Percentiles rank a stretch among this genome's conserved stretches.
phyloP scores from a whole-genome alignment of 2,797 vertebrate species.

The Salarias fasciatus region DNA sequence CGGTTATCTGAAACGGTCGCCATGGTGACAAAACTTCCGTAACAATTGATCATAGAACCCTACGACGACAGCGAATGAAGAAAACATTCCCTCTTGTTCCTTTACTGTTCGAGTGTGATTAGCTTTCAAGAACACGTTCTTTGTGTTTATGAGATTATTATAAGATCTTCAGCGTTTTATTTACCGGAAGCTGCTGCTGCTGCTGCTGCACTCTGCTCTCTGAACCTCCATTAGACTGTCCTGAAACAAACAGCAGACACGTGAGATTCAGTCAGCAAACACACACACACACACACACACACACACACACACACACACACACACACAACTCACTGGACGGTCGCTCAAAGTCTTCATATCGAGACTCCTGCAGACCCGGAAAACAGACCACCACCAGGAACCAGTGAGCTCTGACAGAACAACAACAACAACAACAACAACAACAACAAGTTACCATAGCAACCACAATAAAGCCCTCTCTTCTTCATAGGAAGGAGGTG shows the following conservation, averaged over 20 bases:
- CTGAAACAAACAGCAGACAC: conserved; percentile 43
- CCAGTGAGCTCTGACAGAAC: conserved; percentile 90
- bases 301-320: no score
- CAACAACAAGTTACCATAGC: no score
- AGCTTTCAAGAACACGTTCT: no score
- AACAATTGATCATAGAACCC: no score
- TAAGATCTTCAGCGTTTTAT: not conserved
- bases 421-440: conserved; percentile 2
- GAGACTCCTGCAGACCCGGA: conserved; percentile 86
- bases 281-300: no score
- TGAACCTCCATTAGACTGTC: not conserved
- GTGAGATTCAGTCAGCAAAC: not conserved
- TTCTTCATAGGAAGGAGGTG: no score
- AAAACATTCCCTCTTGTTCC: no score
- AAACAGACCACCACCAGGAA: conserved; percentile 96
- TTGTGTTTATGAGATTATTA: not conserved
- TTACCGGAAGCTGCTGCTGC: conserved; percentile 54
- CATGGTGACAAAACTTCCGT: no score
- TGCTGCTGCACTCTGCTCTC: conserved; percentile 9
- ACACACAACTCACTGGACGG: conserved; percentile 43
- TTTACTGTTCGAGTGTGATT: no score
- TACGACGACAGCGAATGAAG: no score
- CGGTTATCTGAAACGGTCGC: not conserved
- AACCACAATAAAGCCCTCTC: no score
- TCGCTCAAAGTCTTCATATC: conserved; percentile 72